A percentile compares a stretch with the other conserved stretches of the same genome.
Evolutionary conservation across 2,888 invertebrate genomes (phyloP).

Genomic region (Ditula angustiorana): DNA sequence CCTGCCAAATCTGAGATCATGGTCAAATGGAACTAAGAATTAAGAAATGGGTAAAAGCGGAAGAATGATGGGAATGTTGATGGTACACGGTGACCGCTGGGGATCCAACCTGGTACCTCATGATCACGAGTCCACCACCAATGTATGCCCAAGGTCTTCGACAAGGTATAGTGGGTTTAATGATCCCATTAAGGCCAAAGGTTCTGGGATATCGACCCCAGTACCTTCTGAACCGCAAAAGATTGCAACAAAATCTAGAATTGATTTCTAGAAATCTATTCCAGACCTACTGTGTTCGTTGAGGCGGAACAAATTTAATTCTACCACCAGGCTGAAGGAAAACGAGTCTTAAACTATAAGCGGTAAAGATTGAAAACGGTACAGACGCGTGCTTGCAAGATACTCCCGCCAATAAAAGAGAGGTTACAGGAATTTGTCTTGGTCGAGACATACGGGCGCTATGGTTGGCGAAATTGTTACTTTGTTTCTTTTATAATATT

Average conservation of each 20-base stretch:
- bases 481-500: too few species aligned
- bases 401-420: constrained; percentile 38
- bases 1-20: too few species aligned
- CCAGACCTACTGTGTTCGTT: constrained; percentile 20
- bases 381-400: constrained; percentile 13
- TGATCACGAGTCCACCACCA: too few species aligned
- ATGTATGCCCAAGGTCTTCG: too few species aligned
- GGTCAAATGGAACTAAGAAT: too few species aligned
- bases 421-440: constrained; percentile 39
- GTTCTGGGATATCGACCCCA: too few species aligned
- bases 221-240: constrained; percentile 36
- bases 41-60: too few species aligned
- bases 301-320: constrained; percentile 16
- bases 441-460: constrained; percentile 12
- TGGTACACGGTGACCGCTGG: too few species aligned
- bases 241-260: constrained; percentile 40
- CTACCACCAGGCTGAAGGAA: neutral
- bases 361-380: neutral
- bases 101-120: too few species aligned
- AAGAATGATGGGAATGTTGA: too few species aligned
- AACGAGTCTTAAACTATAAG: neutral
- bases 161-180: too few species aligned
- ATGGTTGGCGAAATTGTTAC: neutral
- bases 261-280: constrained; percentile 39
- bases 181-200: too few species aligned